Evolutionary conservation across 2,797 vertebrate genomes (phyloP).

Genomic region (Poecilia wingei): DNA sequence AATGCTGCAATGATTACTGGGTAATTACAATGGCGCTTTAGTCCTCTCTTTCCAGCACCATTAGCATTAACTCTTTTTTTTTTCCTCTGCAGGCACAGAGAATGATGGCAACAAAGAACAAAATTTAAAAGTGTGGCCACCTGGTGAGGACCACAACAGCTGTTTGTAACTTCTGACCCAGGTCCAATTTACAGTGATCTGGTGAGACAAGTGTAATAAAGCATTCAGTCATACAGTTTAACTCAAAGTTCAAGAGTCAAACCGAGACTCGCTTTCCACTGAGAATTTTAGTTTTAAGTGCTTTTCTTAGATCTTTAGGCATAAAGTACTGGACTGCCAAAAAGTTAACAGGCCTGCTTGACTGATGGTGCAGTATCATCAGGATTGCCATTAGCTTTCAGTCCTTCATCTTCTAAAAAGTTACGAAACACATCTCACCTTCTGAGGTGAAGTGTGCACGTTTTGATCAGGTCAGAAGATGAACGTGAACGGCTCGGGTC

Average conservation of each 20-base stretch:
- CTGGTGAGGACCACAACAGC: slow-evolving; percentile 47
- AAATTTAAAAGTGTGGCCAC: slow-evolving; percentile 42
- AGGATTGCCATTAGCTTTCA: slow-evolving; percentile 28
- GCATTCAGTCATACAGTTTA: slow-evolving; percentile 27
- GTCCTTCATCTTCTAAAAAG: slow-evolving; percentile 39
- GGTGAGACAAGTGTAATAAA: slow-evolving; percentile 51
- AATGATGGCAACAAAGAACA: slow-evolving; percentile 31
- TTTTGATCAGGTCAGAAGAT: slow-evolving; percentile 52
- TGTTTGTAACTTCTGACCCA: slow-evolving; percentile 43
- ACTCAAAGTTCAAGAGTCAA: slow-evolving; percentile 35
- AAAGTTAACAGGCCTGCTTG: slow-evolving; percentile 42
- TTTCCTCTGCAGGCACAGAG: slow-evolving; percentile 43
- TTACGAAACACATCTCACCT: slow-evolving; percentile 42
- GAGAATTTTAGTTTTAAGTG: slow-evolving; percentile 27
- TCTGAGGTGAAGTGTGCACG: slow-evolving; percentile 32
- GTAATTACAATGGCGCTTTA: slow-evolving; percentile 74
- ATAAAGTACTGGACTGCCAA: slow-evolving; percentile 38
- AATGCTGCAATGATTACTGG: slow-evolving; percentile 78
- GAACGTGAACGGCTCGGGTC: slow-evolving; percentile 43
- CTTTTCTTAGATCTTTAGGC: slow-evolving; percentile 32
- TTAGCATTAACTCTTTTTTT: slow-evolving; percentile 70
- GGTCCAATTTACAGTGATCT: slow-evolving; percentile 38
- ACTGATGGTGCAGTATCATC: slow-evolving; percentile 45
- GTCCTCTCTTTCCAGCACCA: slow-evolving; percentile 67
- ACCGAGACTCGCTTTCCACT: slow-evolving; percentile 37